Base-by-base conservation (phyloP, 2,888 invertebrate species). In the Melipona bicolor region DNA sequence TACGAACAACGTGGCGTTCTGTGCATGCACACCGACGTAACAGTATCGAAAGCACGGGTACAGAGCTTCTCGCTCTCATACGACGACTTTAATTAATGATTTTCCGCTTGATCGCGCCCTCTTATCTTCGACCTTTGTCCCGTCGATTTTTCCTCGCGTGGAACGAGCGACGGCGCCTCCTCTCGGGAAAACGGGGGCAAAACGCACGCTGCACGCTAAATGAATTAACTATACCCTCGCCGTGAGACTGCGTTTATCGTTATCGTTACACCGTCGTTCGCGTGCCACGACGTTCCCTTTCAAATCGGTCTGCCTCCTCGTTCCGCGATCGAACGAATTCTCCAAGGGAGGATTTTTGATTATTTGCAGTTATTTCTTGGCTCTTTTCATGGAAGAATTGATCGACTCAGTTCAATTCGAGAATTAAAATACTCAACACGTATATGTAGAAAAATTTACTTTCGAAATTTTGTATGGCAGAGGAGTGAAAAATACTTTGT, bases 21-120 rank as follows among this genome's bases (percentile, higher is more conserved):
- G 76, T 65, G 73, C 84, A 74, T 32, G 77, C 84, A 70, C 74
- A 77, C 76, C 77, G 84, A 79, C 77, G 59, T 49, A 73, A 73
- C 79, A 65, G 73, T 77, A 74, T 74, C 76, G 79, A 85, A 83
- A 83, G 79, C 84, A 74, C 73, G 79, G 71, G 59, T 69, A 64
- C 69, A 76, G 32, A 32, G 70, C 67, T 71, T 79, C 59, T 65
- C 72, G 27, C 64, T 50, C 59, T 50, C 76, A 32, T n/a, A 64
- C 72, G 32, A 67, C 74, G 65, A 73, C 70, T 69, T 71, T 77
- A 77, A 81, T 81, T 77, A 77, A 77, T 43, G 74, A 77, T 65
- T 83, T 83, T 73, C 56, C 62, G 83, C 65, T 50, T 62, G 70
- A n/a, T 68, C 24, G 72, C 59, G 64, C 59, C 61, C 54, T 70